Evolutionary conservation across 2,888 invertebrate genomes (phyloP).

Genomic region (Latrodectus hesperus): DNA sequence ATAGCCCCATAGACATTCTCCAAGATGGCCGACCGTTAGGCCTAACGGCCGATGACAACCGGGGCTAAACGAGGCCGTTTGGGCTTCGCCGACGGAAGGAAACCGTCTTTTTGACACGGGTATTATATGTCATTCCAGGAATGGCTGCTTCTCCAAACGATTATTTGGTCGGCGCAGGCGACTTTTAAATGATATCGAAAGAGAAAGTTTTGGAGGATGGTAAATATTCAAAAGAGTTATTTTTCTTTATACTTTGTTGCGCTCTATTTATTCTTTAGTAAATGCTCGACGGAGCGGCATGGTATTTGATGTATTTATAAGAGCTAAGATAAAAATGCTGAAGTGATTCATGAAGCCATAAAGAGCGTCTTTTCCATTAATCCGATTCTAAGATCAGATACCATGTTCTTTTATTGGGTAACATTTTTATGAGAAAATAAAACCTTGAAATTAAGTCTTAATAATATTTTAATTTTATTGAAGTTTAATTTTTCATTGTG

Average conservation of each 20-base stretch:
- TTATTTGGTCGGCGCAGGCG: conserved; percentile 46
- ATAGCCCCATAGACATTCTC: conserved; percentile 55
- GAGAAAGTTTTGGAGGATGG: conserved; percentile 37
- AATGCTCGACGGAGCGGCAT: conserved; percentile 4
- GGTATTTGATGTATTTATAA: background rate
- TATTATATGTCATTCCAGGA: conserved; percentile 31
- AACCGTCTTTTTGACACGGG: conserved; percentile 50
- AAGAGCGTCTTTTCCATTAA: too few relatives aligned
- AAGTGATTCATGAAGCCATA: too few relatives aligned
- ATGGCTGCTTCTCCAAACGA: conserved; percentile 28
- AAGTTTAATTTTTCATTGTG: too few relatives aligned
- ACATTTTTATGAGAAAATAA: too few relatives aligned
- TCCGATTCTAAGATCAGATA: too few relatives aligned
- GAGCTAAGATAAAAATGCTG: background rate
- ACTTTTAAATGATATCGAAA: conserved; percentile 52
- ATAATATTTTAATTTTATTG: too few relatives aligned
- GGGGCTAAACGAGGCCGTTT: conserved; percentile 52
- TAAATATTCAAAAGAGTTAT: conserved; percentile 46
- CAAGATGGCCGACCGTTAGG: conserved; percentile 69
- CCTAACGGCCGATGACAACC: conserved; percentile 69
- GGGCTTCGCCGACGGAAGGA: conserved; percentile 23
- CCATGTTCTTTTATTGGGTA: too few relatives aligned
- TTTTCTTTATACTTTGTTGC: conserved; percentile 30
- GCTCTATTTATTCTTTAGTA: conserved; percentile 37
- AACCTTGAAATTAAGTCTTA: too few relatives aligned